Evolutionary conservation across 2,113 vertebrate genomes (phyloP).

Genomic region (Archilochus colubris): DNA sequence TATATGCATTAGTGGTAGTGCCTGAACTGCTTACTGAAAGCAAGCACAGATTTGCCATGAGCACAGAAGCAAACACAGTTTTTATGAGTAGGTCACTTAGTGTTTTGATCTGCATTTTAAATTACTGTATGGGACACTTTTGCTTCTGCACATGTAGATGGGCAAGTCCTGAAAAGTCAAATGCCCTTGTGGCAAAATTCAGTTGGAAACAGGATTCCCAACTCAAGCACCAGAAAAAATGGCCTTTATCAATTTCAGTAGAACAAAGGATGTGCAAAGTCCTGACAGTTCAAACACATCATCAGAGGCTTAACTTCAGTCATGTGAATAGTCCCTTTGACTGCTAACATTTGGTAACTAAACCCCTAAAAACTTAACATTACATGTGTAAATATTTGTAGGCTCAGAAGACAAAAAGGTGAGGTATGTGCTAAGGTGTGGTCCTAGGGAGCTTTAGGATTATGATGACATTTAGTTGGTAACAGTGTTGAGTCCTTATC

Average conservation of each 20-base stretch:
- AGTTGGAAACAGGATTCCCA: neutral
- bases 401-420: slow-evolving; percentile 41
- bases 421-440: slow-evolving; percentile 37
- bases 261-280: slow-evolving; percentile 48
- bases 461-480: slow-evolving; percentile 13
- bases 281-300: slow-evolving; percentile 23
- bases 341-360: slow-evolving; percentile 23
- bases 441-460: neutral
- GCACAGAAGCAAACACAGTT: neutral
- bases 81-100: neutral
- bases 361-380: slow-evolving; percentile 8
- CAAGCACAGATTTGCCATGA: neutral
- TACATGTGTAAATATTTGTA: slow-evolving; percentile 61
- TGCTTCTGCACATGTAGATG: neutral
- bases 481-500: neutral
- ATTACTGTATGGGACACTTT: neutral
- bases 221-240: neutral
- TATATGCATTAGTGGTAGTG: neutral
- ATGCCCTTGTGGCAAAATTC: neutral
- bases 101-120: neutral
- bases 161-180: neutral
- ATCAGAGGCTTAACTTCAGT: slow-evolving; percentile 24
- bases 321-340: slow-evolving; percentile 36
- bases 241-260: neutral
- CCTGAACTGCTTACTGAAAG: neutral